A percentile compares a stretch with the other conserved stretches of the same genome.
Evolutionary conservation across 64 coral and sea anemone genomes (phyloP).

Genomic region (Porites lutea): DNA sequence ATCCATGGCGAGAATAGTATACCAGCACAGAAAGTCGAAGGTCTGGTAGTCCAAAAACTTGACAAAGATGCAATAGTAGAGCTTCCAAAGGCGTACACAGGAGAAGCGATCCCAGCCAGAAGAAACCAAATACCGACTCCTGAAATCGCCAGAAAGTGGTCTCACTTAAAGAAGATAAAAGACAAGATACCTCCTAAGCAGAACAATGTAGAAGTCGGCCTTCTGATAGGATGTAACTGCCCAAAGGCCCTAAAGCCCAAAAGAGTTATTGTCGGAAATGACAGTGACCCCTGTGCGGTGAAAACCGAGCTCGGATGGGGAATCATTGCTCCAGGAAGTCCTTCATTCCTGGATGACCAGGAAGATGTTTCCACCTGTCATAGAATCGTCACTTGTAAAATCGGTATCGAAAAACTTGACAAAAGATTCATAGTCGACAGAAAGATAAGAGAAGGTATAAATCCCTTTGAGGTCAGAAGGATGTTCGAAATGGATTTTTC

Average conservation of each 20-base stretch:
- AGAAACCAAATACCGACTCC: conserved; percentile 28
- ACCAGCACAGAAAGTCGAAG: not conserved
- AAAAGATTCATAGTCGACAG: not conserved
- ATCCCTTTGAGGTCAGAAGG: not conserved
- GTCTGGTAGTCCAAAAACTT: not conserved
- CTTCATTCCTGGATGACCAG: not conserved
- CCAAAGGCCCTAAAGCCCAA: conserved; percentile 19
- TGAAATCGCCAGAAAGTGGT: not conserved
- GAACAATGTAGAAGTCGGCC: not conserved
- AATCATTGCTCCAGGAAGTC: conserved; percentile 7
- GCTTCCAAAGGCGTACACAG: conserved; percentile 26
- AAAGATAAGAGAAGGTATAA: conserved; percentile 35
- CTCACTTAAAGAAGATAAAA: not conserved
- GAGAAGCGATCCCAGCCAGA: not conserved
- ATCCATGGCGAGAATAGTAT: conserved; percentile 26
- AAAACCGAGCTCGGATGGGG: conserved; percentile 4
- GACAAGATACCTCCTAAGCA: not conserved
- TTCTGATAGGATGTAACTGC: conserved; percentile 41
- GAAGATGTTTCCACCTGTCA: conserved; percentile 30
- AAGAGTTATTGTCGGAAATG: conserved; percentile 9
- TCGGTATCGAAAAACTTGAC: not conserved
- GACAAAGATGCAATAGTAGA: not conserved
- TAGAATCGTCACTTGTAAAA: not conserved
- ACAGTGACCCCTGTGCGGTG: not conserved
- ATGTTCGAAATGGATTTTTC: conserved; percentile 16